These are phyloP conservation scores for Osedax frankpressi DNA, from an alignment of 2,888 invertebrate species.

Conservation along the genomic window DNA sequence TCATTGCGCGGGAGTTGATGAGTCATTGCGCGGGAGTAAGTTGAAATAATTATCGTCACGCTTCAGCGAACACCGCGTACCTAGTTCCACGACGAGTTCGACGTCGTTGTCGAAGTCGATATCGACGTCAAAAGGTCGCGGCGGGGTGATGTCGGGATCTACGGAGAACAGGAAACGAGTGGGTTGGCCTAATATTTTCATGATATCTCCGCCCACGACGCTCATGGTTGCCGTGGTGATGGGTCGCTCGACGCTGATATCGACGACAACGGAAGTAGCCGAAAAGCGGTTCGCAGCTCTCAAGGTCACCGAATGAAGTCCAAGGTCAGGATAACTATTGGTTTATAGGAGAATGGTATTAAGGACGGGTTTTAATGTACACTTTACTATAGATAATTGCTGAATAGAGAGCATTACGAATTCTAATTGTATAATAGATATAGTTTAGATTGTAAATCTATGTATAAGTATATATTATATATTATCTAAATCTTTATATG, in stretches of 20 bases:
- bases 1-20: too few species aligned
- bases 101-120: slow-evolving; percentile 33
- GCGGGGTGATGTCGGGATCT: slow-evolving; percentile 29
- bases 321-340: slow-evolving; percentile 30
- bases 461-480: too few species aligned
- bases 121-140: slow-evolving; percentile 29
- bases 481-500: too few species aligned
- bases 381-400: too few species aligned
- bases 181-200: slow-evolving; percentile 30
- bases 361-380: background rate
- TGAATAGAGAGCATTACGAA: too few species aligned
- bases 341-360: background rate
- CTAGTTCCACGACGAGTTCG: slow-evolving; percentile 25
- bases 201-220: slow-evolving; percentile 25
- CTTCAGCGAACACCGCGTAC: too few species aligned
- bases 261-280: slow-evolving; percentile 23
- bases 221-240: slow-evolving; percentile 27
- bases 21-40: too few species aligned
- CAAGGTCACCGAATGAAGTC: slow-evolving; percentile 32
- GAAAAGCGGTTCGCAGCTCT: slow-evolving; percentile 35
- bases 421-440: too few species aligned
- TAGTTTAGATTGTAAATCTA: too few species aligned
- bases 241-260: slow-evolving; percentile 38
- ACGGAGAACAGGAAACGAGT: slow-evolving; percentile 32
- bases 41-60: too few species aligned